Evolutionary conservation across 1,140 invertebrate genomes (phyloP).

Genomic region (Drosophila micromelanica): DNA sequence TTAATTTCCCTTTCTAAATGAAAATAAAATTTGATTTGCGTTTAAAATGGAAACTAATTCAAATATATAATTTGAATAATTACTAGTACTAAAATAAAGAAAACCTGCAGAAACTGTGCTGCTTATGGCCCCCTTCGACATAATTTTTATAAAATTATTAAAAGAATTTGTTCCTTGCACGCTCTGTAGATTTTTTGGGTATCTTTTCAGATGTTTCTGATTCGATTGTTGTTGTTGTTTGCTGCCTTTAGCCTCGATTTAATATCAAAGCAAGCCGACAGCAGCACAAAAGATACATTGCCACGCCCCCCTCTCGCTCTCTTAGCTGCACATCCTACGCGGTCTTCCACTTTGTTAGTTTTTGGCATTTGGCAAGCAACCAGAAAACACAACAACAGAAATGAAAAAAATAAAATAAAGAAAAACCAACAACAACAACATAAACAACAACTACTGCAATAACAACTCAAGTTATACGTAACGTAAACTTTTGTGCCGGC

Average conservation of each 20-base stretch:
- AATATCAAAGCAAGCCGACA: constrained; percentile 75
- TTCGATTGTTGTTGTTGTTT: constrained; percentile 38
- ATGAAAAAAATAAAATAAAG: not conserved
- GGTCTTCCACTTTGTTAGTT: constrained; percentile 66
- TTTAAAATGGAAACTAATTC: not conserved
- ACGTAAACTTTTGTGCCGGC: constrained; percentile 56
- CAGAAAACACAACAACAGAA: constrained; percentile 42
- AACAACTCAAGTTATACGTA: constrained; percentile 71
- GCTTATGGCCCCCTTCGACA: constrained; percentile 42
- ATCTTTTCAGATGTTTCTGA: constrained; percentile 40
- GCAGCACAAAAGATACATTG: constrained; percentile 55
- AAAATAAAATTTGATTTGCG: not conserved
- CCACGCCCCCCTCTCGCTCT: constrained; percentile 22
- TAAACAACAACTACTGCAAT: constrained; percentile 4
- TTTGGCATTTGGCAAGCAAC: constrained; percentile 68
- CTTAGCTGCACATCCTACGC: constrained; percentile 46
- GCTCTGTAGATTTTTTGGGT: constrained; percentile 57
- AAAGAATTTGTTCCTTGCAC: constrained; percentile 61
- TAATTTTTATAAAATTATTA: constrained; percentile 66
- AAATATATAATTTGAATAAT: not conserved
- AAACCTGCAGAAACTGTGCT: not conserved
- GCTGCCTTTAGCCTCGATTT: constrained; percentile 59
- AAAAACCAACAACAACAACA: constrained; percentile 24
- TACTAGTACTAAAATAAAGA: not conserved
- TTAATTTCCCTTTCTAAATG: not conserved